Percentiles rank a stretch among this genome's conserved stretches.
Conservation (phyloP, 92 coral and sea anemone species). For the Muricea muricata region DNA sequence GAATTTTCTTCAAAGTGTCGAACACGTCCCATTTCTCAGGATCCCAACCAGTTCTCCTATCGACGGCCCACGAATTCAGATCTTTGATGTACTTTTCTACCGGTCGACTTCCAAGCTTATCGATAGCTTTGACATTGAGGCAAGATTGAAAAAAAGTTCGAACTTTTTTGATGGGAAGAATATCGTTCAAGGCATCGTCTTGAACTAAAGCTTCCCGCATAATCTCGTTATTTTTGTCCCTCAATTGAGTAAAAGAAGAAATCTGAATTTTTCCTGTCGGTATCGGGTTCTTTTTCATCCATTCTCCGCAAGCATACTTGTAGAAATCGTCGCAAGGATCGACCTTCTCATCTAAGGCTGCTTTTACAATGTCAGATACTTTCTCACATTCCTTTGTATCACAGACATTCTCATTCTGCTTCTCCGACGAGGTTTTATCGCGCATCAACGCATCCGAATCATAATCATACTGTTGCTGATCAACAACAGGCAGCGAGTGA, state of each 20-base stretch:
- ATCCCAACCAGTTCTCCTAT: conserved; percentile 57
- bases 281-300: conserved; percentile 23
- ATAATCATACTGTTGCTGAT: background rate
- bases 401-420: conserved; percentile 10
- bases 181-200: conserved; percentile 45
- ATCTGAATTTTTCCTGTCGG: conserved; percentile 19
- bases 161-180: conserved; percentile 75
- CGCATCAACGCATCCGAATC: background rate
- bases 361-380: conserved; percentile 71
- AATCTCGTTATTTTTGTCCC: conserved; percentile 73
- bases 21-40: conserved; percentile 78
- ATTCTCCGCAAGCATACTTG: conserved; percentile 36
- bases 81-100: conserved; percentile 65
- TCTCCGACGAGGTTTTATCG: background rate
- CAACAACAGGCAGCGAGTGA: background rate
- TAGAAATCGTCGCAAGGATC: conserved; percentile 32
- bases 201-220: conserved; percentile 66
- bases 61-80: conserved; percentile 84
- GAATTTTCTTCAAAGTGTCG: conserved; percentile 70
- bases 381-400: conserved; percentile 57
- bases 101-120: conserved; percentile 73
- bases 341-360: conserved; percentile 66
- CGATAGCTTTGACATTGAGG: conserved; percentile 75
- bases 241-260: conserved; percentile 23
- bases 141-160: conserved; percentile 87